Evolutionary conservation across 2,113 vertebrate genomes (phyloP).

Genomic region (Proteles cristata): DNA sequence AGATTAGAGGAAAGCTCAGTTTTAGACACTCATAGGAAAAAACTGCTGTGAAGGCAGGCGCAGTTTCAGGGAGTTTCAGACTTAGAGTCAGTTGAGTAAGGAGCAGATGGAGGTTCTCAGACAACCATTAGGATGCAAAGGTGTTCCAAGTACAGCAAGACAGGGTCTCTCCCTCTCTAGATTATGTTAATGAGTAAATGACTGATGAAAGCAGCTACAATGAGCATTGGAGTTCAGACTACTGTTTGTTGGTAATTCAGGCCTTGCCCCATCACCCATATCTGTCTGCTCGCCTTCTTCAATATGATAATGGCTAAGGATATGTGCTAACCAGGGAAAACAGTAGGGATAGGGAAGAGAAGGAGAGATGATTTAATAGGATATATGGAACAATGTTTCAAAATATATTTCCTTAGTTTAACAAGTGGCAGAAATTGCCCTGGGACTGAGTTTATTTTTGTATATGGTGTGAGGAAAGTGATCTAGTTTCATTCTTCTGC

Average conservation of each 20-base stretch:
- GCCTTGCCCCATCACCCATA: background rate
- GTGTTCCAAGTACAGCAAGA: background rate
- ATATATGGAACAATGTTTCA: slow-evolving; percentile 13
- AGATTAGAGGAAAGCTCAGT: background rate
- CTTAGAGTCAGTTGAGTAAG: background rate
- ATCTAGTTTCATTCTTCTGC: too few relatives aligned
- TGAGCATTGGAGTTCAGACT: background rate
- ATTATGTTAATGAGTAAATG: background rate
- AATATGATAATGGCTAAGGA: background rate
- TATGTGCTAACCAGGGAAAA: background rate
- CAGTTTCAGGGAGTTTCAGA: background rate
- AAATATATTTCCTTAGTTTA: slow-evolving; percentile 9
- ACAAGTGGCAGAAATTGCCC: background rate
- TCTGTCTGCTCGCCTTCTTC: background rate
- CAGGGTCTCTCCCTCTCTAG: background rate
- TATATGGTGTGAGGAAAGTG: too few relatives aligned
- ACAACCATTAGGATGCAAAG: background rate
- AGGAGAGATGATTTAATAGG: background rate
- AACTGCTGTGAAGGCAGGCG: background rate
- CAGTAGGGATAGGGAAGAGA: background rate
- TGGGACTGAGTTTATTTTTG: background rate
- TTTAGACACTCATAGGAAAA: background rate
- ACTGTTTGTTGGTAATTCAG: background rate
- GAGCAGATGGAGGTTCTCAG: background rate
- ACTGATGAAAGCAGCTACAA: background rate